Evolutionary conservation across 2,888 invertebrate genomes (phyloP).

Genomic region (Oligia fasciuncula): DNA sequence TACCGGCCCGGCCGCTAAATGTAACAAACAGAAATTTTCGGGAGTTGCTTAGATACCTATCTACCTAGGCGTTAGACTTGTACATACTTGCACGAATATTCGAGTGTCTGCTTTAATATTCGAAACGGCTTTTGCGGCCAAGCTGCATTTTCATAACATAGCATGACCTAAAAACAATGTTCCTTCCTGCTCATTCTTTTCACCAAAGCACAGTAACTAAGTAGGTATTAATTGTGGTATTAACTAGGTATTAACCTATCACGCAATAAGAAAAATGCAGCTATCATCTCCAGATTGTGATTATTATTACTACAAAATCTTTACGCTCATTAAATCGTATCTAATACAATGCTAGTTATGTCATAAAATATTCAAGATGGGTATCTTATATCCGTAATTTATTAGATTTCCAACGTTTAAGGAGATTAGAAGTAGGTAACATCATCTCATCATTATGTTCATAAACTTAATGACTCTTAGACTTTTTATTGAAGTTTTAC

Average conservation of each 20-base stretch:
- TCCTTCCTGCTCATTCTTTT: background rate
- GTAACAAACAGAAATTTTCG: background rate
- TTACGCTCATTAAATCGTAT: conserved; percentile 39
- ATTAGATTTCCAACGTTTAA: conserved; percentile 29
- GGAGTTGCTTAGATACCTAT: background rate
- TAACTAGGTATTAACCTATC: conserved; percentile 9
- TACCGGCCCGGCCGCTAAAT: background rate
- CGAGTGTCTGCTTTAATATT: conserved; percentile 6
- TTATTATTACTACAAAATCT: conserved; percentile 25
- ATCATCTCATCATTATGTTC: conserved; percentile 16
- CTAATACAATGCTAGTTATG: conserved; percentile 22
- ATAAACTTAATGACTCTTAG: conserved; percentile 23
- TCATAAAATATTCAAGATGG: conserved; percentile 29
- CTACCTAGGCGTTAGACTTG: background rate
- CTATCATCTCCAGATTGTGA: conserved; percentile 16
- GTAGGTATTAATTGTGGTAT: too few species aligned
- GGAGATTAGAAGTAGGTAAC: conserved; percentile 12
- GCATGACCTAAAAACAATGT: background rate
- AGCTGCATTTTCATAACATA: background rate
- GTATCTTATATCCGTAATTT: conserved; percentile 5
- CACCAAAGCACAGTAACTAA: background rate
- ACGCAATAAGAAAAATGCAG: conserved; percentile 3
- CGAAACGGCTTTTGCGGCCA: background rate
- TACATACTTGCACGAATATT: background rate
- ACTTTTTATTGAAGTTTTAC: conserved; percentile 22